Percentiles rank a stretch among this genome's conserved stretches.
Conservation (phyloP, 2,113 vertebrate genomes). For the Coreoperca whiteheadi region DNA sequence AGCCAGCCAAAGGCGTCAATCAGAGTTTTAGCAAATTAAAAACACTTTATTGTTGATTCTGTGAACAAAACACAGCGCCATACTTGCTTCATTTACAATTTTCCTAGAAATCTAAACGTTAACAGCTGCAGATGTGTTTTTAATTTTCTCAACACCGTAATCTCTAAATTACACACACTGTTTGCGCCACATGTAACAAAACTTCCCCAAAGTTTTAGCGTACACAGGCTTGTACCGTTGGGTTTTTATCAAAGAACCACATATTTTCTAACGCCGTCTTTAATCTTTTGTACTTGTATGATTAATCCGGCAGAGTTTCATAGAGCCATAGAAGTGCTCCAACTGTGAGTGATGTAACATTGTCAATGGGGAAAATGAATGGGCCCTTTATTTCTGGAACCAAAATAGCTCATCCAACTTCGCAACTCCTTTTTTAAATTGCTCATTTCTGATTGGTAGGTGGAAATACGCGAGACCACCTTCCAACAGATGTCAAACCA, state of each 20-base stretch:
- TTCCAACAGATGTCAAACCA: not conserved
- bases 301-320: not conserved
- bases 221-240: not conserved
- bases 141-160: no score
- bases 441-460: not conserved
- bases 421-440: not conserved
- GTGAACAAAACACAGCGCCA: no score
- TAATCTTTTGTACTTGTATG: not conserved
- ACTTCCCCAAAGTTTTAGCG: not conserved
- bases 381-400: not conserved
- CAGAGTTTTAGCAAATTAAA: not conserved
- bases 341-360: not conserved
- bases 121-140: no score
- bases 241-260: not conserved
- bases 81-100: not conserved
- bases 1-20: no score
- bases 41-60: not conserved
- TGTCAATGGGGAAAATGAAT: not conserved
- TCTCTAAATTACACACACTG: no score
- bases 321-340: not conserved
- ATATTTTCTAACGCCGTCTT: not conserved
- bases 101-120: no score
- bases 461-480: not conserved
- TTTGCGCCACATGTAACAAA: no score
- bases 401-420: not conserved